Evolutionary conservation across 2,888 invertebrate species (phyloP), one percentile per base, ranked within the genome.

Genomic region (Aspidiotus rigidus): DNA sequence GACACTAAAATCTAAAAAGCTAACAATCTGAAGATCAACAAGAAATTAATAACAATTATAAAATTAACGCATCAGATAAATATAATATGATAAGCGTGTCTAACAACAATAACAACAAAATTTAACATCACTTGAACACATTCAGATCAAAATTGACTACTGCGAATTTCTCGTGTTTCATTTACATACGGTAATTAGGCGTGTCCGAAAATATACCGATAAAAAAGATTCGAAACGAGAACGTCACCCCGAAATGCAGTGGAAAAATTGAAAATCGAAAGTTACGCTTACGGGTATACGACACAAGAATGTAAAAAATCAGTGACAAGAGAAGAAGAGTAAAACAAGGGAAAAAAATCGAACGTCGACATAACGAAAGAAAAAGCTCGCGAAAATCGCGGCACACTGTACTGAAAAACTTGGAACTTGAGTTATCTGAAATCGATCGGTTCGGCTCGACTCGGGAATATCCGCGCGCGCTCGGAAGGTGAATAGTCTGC

Each of bases 371-470:
- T 17, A 49, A 28, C 28, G 28, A 13, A 44, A 13, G 56, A 57
- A 56, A 57, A 64, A 64, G 64, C 64, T 57, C 59, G 57, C 66
- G 13, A 59, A 44, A 42, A 41, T 49, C 66, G 64, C 64, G 64
- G 55, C 64, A 64, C 49, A 40, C 64, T 28, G 41, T 44, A 66
- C 66, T 66, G 40, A 66, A 64, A 66, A 66, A 66, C 59, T 56
- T 42, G 42, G 49, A 66, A 66, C 66, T 66, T 66, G 40, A 64
- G 64, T 64, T 64, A 64, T 64, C 64, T 40, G 64, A 55, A 64
- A 64, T 64, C 56, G 56, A n/a, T 17, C 7, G 8, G 13, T 59
- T 59, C 59, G 59, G 39, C 59, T 59, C 59, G 59, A 59, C 28
- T 59, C 59, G 59, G 59, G 10, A 13, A 17, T 59, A 17, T 39